Base-by-base conservation (phyloP, 2,888 invertebrate species). In the Torymus aiolomorphi region DNA sequence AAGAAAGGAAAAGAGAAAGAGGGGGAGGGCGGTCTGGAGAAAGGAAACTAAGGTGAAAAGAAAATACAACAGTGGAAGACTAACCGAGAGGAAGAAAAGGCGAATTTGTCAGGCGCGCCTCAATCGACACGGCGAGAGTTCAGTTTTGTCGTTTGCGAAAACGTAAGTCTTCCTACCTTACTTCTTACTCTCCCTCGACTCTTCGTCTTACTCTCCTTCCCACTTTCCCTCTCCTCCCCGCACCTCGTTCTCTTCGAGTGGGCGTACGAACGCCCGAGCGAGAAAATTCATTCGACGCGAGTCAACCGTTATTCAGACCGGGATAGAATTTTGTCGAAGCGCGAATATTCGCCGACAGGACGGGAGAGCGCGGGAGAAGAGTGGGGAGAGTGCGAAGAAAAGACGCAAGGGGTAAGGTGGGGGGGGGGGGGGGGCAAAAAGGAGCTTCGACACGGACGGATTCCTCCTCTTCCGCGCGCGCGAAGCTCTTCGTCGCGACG, bases 231-330 rank as follows among this genome's bases (percentile, higher is more conserved):
- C 18, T 52, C 8, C 13, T 54, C 16, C 49, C 16, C 3, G 16
- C 42, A 24, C 52, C 51, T 18, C 61, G 4, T 24, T 24, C 49
- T 57, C 12, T 10, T 4, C 51, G 20, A 71, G 57, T 12, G 72
- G 71, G 70, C 49, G 76, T 69, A 72, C 54, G 52, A 51, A 52
- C 66, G 42, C 71, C 76, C 75, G 79, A 20, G 65, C 61, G 67
- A 77, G 74, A 82, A 73, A 82, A 84, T 84, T 83, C 83, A 81
- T 84, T 82, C 80, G 81, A 80, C 76, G 81, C 78, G 80, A 83
- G 82, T 84, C 80, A 80, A 84, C 77, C 83, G 84, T 84, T 83
- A 83, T 84, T 84, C 84, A 83, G 81, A 81, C 83, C 10, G 56
- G 57, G 82, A 84, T 84, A 81, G 80, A 83, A 81, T 85, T 83